Evolutionary conservation across 30 jellyfish, hydroid and myxozoan species (phyloP).

Genomic region (Catostylus mosaicus): DNA sequence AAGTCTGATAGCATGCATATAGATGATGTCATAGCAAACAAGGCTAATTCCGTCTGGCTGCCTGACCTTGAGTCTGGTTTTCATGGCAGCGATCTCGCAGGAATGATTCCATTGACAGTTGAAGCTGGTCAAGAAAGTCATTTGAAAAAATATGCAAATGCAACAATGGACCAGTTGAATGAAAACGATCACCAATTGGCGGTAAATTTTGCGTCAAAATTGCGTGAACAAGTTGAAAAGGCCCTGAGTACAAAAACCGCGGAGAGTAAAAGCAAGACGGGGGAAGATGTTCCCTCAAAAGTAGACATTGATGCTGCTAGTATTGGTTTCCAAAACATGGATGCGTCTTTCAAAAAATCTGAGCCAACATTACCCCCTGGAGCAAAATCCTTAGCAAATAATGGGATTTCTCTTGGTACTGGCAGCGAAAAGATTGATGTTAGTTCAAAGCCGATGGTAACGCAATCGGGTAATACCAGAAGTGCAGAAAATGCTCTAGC

Average conservation of each 20-base stretch:
- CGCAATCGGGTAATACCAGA: conserved; percentile 24
- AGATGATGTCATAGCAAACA: conserved; percentile 14
- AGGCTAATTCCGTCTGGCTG: conserved; percentile 51
- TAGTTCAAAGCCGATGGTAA: neutral
- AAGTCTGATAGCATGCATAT: neutral
- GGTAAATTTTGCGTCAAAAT: conserved; percentile 30
- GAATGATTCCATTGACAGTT: conserved; percentile 45
- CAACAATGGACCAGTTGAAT: conserved; percentile 24
- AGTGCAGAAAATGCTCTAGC: conserved; percentile 33
- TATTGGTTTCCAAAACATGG: conserved; percentile 41
- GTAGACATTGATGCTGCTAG: conserved; percentile 57
- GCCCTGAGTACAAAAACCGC: neutral
- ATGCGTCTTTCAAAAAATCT: conserved; percentile 50
- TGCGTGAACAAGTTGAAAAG: conserved; percentile 39
- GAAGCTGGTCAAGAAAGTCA: conserved; percentile 22
- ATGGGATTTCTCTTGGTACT: neutral
- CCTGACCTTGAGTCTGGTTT: conserved; percentile 57
- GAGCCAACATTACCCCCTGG: conserved; percentile 37
- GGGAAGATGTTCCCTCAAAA: neutral
- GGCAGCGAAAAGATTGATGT: neutral
- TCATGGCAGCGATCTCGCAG: conserved; percentile 58
- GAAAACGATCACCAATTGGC: conserved; percentile 30
- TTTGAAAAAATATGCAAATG: conserved; percentile 47
- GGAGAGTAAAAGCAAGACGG: conserved; percentile 4
- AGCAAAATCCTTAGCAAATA: neutral